These are phyloP conservation scores for Otolemur garnettii DNA, from an alignment of 2,113 vertebrate species.

Conservation along the genomic window DNA sequence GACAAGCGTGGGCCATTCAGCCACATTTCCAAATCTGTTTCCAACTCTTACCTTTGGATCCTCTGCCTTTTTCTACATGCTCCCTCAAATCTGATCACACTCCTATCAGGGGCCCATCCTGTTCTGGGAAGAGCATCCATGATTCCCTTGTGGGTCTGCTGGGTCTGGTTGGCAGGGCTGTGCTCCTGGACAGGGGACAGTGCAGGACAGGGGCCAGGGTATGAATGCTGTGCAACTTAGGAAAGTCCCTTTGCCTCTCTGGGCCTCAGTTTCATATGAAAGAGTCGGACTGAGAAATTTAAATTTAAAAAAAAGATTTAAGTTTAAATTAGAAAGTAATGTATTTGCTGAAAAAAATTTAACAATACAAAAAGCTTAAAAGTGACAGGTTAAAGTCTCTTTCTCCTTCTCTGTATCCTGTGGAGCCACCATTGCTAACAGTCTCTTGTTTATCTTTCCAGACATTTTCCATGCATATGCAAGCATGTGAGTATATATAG, in stretches of 20 bases:
- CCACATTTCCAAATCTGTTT: background rate
- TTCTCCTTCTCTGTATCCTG: background rate
- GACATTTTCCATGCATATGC: slow-evolving; percentile 68
- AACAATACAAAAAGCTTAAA: slow-evolving; percentile 55
- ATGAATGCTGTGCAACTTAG: background rate
- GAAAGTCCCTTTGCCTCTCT: background rate
- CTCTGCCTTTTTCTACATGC: background rate
- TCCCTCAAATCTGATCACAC: background rate
- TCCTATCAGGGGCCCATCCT: background rate
- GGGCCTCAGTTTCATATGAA: background rate
- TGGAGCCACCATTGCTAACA: slow-evolving; percentile 42
- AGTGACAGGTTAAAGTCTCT: slow-evolving; percentile 53
- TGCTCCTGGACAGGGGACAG: background rate
- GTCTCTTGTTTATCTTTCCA: slow-evolving; percentile 63
- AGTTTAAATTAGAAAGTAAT: slow-evolving; percentile 62
- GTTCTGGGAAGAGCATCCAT: background rate
- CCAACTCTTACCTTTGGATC: background rate
- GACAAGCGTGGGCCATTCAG: too few species aligned
- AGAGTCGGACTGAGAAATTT: background rate
- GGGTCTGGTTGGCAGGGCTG: background rate
- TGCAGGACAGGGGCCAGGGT: background rate
- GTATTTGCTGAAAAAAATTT: slow-evolving; percentile 57
- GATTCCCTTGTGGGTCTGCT: background rate
- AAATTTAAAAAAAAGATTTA: slow-evolving; percentile 40
- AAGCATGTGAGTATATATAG: slow-evolving; percentile 68